These are phyloP conservation scores for Xestia xanthographa DNA, from an alignment of 2,888 invertebrate genomes.

Conservation along the genomic window DNA sequence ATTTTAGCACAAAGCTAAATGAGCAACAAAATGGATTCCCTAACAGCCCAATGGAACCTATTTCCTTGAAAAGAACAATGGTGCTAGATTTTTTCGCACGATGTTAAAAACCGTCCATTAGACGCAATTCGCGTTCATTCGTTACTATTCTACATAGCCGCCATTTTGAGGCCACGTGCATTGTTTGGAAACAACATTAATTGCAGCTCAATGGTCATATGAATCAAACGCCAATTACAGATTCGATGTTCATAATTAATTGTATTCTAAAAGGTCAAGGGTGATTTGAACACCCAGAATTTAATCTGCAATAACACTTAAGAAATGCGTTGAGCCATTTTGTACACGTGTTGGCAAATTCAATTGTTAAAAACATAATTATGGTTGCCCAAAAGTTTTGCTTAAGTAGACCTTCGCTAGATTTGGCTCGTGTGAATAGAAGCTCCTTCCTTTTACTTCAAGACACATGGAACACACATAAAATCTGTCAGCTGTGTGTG, in stretches of 20 bases:
- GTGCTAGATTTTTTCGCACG: slow-evolving; percentile 83
- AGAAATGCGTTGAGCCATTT: slow-evolving; percentile 39
- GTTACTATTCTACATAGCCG: slow-evolving; percentile 73
- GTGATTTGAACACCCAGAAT: slow-evolving; percentile 31
- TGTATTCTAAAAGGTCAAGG: slow-evolving; percentile 59
- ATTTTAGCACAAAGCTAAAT: slow-evolving; percentile 40
- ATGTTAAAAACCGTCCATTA: slow-evolving; percentile 79
- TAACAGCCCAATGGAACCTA: slow-evolving; percentile 61
- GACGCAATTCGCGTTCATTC: slow-evolving; percentile 79
- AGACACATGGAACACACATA: slow-evolving; percentile 38
- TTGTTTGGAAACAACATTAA: slow-evolving; percentile 74
- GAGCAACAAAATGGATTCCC: slow-evolving; percentile 43
- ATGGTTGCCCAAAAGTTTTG: slow-evolving; percentile 39
- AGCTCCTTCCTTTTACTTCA: slow-evolving; percentile 7
- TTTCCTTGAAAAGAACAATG: slow-evolving; percentile 81
- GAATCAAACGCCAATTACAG: slow-evolving; percentile 67
- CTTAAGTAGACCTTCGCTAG: slow-evolving; percentile 19
- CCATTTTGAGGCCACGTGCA: slow-evolving; percentile 70
- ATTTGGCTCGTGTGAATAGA: slow-evolving; percentile 38
- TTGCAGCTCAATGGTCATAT: slow-evolving; percentile 69
- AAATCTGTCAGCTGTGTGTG: slow-evolving; percentile 34
- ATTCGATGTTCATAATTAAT: slow-evolving; percentile 61
- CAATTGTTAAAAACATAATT: slow-evolving; percentile 52
- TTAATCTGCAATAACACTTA: slow-evolving; percentile 37
- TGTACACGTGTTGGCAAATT: slow-evolving; percentile 50